Evolutionary conservation across 2,797 vertebrate species (phyloP).

Genomic region (Acestrorhynchus altus): DNA sequence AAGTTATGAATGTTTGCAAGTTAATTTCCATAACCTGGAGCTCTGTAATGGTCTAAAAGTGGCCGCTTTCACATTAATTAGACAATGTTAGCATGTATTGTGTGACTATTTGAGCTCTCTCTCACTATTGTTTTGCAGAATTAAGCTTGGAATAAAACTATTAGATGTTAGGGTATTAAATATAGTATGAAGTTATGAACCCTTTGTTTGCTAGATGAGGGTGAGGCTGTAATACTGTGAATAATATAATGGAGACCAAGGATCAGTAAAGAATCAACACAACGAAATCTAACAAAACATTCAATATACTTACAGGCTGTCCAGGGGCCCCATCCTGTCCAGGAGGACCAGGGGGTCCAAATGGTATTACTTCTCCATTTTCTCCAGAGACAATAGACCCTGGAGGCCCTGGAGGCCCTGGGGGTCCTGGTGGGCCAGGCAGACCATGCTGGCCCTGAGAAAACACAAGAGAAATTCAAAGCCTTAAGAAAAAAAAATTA

Average conservation of each 20-base stretch:
- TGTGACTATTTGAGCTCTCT: too few relatives aligned
- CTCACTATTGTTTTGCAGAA: too few relatives aligned
- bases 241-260: not conserved
- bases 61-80: too few relatives aligned
- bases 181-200: not conserved
- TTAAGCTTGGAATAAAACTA: not conserved
- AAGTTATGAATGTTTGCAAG: too few relatives aligned
- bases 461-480: not conserved
- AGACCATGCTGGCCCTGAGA: conserved; percentile 61
- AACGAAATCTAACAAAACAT: not conserved
- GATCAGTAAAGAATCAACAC: not conserved
- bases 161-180: not conserved
- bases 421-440: conserved; percentile 74
- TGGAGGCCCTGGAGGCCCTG: conserved; percentile 82
- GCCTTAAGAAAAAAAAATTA: not conserved
- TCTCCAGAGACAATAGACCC: conserved; percentile 76
- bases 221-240: not conserved
- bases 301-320: conserved; percentile 72
- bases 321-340: conserved; percentile 78
- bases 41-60: too few relatives aligned
- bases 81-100: too few relatives aligned
- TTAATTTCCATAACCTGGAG: too few relatives aligned
- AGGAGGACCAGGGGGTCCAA: conserved; percentile 73
- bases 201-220: not conserved
- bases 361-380: conserved; percentile 66